A percentile compares a stretch with the other conserved stretches of the same genome.
These are phyloP conservation scores for Nysson spinosus DNA, from an alignment of 2,888 invertebrate genomes.

Conservation along the genomic window DNA sequence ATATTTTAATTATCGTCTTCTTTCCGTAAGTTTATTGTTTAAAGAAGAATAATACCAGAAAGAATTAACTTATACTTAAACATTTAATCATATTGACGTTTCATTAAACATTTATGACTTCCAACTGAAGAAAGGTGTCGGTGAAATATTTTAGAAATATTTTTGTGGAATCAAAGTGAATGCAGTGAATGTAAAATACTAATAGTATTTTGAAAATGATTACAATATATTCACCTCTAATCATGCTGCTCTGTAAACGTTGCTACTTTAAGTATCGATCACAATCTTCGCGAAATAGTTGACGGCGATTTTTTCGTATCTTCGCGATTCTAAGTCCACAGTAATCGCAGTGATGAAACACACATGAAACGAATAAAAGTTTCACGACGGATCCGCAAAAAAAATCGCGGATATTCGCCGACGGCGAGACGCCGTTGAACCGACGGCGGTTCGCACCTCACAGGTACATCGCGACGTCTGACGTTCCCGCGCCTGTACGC, in stretches of 20 bases:
- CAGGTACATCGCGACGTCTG: slow-evolving; percentile 67
- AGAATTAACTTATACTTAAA: too few relatives aligned
- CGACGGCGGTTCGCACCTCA: slow-evolving; percentile 60
- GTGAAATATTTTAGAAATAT: too few relatives aligned
- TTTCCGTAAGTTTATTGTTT: too few relatives aligned
- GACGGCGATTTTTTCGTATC: slow-evolving; percentile 8
- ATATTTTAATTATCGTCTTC: too few relatives aligned
- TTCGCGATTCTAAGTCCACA: neutral
- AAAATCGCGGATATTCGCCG: slow-evolving; percentile 21
- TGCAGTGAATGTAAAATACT: neutral
- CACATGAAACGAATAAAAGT: neutral
- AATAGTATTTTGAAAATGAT: neutral
- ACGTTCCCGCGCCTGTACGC: slow-evolving; percentile 62
- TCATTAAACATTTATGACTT: too few relatives aligned
- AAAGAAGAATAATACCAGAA: too few relatives aligned
- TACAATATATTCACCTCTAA: slow-evolving; percentile 22
- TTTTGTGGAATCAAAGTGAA: too few relatives aligned
- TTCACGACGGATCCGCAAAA: neutral
- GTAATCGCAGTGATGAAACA: neutral
- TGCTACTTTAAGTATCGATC: slow-evolving; percentile 30
- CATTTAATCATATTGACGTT: too few relatives aligned
- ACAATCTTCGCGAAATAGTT: neutral
- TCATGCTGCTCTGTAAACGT: slow-evolving; percentile 18
- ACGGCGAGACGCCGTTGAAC: slow-evolving; percentile 49
- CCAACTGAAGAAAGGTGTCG: too few relatives aligned